These are phyloP conservation scores for Chorisops tibialis DNA, from an alignment of 2,888 invertebrate genomes.

Conservation along the genomic window DNA sequence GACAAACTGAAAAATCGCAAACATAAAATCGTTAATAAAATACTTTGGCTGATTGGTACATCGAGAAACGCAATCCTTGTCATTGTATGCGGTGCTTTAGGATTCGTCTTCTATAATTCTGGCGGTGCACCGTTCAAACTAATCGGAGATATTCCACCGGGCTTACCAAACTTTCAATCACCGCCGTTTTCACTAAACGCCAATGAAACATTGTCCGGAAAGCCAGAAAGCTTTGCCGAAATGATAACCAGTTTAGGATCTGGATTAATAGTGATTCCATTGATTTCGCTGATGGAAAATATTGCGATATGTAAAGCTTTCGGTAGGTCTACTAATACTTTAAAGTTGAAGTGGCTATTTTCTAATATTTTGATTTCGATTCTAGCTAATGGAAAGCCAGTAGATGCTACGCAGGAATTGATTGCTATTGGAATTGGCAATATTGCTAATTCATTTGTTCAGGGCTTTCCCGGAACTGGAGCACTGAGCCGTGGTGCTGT, in stretches of 20 bases:
- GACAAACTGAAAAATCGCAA: conserved; percentile 56
- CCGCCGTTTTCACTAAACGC: conserved; percentile 65
- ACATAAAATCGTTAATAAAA: conserved; percentile 62
- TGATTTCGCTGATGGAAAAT: conserved; percentile 84
- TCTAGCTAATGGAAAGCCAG: conserved; percentile 68
- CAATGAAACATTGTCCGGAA: conserved; percentile 58
- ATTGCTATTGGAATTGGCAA: conserved; percentile 80
- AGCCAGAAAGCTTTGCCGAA: conserved; percentile 57
- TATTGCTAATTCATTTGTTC: conserved; percentile 80
- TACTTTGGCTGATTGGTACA: conserved; percentile 73
- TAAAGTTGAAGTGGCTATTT: background rate
- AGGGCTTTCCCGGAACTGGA: conserved; percentile 81
- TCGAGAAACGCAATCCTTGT: conserved; percentile 83
- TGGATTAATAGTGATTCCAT: conserved; percentile 79
- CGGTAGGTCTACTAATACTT: conserved; percentile 56
- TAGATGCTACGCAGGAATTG: conserved; percentile 89
- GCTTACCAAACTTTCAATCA: conserved; percentile 63
- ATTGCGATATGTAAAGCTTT: conserved; percentile 94
- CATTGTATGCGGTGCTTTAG: conserved; percentile 68
- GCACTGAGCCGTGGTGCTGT: conserved; percentile 83
- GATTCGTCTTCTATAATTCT: conserved; percentile 59
- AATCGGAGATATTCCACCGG: conserved; percentile 73
- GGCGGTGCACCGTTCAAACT: conserved; percentile 62
- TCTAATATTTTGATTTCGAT: conserved; percentile 5
- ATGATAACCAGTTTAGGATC: conserved; percentile 79